Evolutionary conservation across 2,797 vertebrate species (phyloP), one percentile per base, ranked within the genome.

Genomic region (Melanotaenia pygmaea): DNA sequence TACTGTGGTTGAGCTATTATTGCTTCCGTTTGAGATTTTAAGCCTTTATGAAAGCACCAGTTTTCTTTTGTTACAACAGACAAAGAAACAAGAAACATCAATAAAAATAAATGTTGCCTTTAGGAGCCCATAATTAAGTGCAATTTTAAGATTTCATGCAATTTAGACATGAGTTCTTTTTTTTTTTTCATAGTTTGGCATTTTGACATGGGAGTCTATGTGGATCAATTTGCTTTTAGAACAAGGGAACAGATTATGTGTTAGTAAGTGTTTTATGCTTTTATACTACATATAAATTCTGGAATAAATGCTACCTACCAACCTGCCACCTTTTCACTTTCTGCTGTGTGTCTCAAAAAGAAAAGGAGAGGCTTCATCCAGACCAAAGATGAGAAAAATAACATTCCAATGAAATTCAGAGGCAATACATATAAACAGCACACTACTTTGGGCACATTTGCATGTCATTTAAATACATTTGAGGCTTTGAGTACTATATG

Each of bases 1-100:
- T 59, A 76, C 51, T 81, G 77, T 79, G 72, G 22, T 70, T 47
- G 50, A 35, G 65, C 5, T 54, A 30, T 69, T 66, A 16, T 35
- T 61, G 50, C 77, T 54, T 60, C 67, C 74, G 45, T 70, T 64
- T 63, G 58, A 30, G 59, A 63, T 73, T 67, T 59, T 10, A 59
- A 83, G 67, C 56, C 53, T 61, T 75, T 70, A 59, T 20, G 14
- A 59, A 28, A 58, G 64, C 63, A 64, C 68, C 59, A 7, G 58
- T 24, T 54, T 7, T 63, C 32, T 38, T 76, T 56, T 32, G 43
- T 64, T 67, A 69, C 16, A 53, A 22, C 3, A 12, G 7, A 1
- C 18, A 18, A 51, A 37, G 7, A 37, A 40, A 57, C 20, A 24
- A 50, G 5, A 24, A 28, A 54, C 11, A 12, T 26, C 22, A 53